Conservation (phyloP, 2,797 vertebrate genomes). For the Erpetoichthys calabaricus region DNA sequence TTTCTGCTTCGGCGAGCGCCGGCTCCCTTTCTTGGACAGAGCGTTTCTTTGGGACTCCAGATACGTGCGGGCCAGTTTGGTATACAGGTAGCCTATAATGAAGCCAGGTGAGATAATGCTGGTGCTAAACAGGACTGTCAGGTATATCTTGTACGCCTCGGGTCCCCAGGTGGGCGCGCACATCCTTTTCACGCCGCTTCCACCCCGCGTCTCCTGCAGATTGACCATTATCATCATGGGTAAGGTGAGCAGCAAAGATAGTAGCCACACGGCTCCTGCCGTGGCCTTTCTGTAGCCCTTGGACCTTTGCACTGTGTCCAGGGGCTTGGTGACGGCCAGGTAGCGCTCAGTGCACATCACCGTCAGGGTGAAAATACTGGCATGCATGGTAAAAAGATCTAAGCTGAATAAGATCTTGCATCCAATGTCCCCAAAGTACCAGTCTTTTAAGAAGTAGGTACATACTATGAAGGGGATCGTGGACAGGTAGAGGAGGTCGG, state of each 20-base stretch:
- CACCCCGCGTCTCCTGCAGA: conserved; percentile 44
- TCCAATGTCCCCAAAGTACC: conserved; percentile 79
- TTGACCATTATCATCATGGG: conserved; percentile 81
- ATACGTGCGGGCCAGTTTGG: conserved; percentile 67
- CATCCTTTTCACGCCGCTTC: conserved; percentile 61
- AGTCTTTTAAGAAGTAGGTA: conserved; percentile 80
- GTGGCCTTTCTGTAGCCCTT: conserved; percentile 61
- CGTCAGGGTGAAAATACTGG: conserved; percentile 81
- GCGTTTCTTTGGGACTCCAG: conserved; percentile 63
- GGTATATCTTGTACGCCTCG: conserved; percentile 65
- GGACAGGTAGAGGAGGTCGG: conserved; percentile 81
- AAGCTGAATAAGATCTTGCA: conserved; percentile 76
- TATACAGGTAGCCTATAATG: conserved; percentile 73
- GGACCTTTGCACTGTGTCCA: conserved; percentile 62
- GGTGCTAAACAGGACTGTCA: conserved; percentile 75
- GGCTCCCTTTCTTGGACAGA: conserved; percentile 44
- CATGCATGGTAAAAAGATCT: conserved; percentile 88
- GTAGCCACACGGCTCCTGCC: conserved; percentile 64
- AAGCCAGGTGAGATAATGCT: conserved; percentile 82
- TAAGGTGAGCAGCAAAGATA: conserved; percentile 64
- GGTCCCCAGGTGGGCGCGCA: conserved; percentile 73
- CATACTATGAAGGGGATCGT: conserved; percentile 82
- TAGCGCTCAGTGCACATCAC: conserved; percentile 82
- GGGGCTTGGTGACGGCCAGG: conserved; percentile 71
- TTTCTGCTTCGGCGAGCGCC: conserved; percentile 68